Evolutionary conservation across 2,888 invertebrate species (phyloP), one percentile per base, ranked within the genome.

Genomic region (Metalampra italica): DNA sequence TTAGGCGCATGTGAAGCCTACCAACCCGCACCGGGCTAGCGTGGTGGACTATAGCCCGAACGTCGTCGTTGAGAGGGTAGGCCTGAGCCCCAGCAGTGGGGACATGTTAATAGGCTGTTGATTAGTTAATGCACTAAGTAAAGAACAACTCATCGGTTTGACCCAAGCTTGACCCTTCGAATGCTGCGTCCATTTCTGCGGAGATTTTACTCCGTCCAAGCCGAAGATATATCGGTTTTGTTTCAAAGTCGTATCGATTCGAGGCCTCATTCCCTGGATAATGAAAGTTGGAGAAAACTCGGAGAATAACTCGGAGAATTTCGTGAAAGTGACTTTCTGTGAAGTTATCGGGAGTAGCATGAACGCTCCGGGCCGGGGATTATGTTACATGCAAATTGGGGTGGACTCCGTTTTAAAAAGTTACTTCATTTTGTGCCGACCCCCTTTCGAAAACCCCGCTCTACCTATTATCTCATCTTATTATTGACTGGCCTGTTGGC

Each of bases 201-300:
- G 22, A 11, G 15, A 7, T 30, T 30, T 29, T 42, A 9, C 30
- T 9, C 12, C 30, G 12, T 29, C 14, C 43, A n/a, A 43, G 43
- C 29, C 11, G n/a, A 43, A 78, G 74, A 78, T 75, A 78, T 76
- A 79, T 78, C 72, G 77, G 70, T 71, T 75, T 80, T 78, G 78
- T 80, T 80, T 73, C 68, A 71, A 78, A 79, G 74, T 77, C 68
- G 61, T 62, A 62, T 60, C 64, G 57, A 62, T 62, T 59, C 54
- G 55, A 54, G 69, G 68, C 68, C 73, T 71, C 74, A 76, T 79
- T 62, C 57, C 49, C 51, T 56, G 62, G 64, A 65, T 71, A 73
- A 75, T 68, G 73, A 71, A 75, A 70, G 62, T 69, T 68, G 53
- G 60, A 60, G 62, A 59, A 60, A 63, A 59, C 59, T 57, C 46